Base-by-base conservation (phyloP, 2,888 invertebrate species). In the Choristoneura rosaceana region DNA sequence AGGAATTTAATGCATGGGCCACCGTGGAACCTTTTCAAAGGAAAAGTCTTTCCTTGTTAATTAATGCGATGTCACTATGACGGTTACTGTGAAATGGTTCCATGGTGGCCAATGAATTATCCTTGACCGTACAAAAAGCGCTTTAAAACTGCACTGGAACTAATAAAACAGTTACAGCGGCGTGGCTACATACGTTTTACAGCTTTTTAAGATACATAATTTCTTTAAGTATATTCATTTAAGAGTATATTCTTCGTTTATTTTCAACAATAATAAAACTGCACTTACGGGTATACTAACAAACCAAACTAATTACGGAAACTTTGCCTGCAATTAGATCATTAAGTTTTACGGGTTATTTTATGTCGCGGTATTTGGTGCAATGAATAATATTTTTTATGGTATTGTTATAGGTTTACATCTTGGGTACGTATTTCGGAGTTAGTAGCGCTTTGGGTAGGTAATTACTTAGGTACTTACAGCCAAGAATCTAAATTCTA, bases 131-230 rank as follows among this genome's bases (percentile, higher is more conserved):
- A n/a, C 17, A 65, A 66, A 61, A 52, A 10, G n/a, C 67, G 73
- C 79, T 81, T 83, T 79, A 84, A 74, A 52, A 34, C 60, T 60
- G 50, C 61, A 66, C 61, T 67, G 34, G 58, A 34, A 15, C 47
- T 33, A 58, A 78, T 77, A 78, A 76, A 74, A 77, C 80, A 79
- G 77, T 81, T 83, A 80, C 85, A 85, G 84, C 82, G 81, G 77
- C 76, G 85, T 75, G 88, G 90, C 81, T 77, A 75, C 71, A 83
- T 82, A 77, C 78, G 79, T 77, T 82, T 78, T 82, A 86, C 80
- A 82, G 82, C 82, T 86, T 77, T 77, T 83, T 82, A 83, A 81
- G 81, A 79, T 55, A 81, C 81, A 79, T 55, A 81, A 75, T 77
- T 81, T 77, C 77, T 76, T 86, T 87, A 82, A 55, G 25, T 25